Base-by-base conservation (phyloP, 1,140 invertebrate species). In the Drosophila lacteicornis region DNA sequence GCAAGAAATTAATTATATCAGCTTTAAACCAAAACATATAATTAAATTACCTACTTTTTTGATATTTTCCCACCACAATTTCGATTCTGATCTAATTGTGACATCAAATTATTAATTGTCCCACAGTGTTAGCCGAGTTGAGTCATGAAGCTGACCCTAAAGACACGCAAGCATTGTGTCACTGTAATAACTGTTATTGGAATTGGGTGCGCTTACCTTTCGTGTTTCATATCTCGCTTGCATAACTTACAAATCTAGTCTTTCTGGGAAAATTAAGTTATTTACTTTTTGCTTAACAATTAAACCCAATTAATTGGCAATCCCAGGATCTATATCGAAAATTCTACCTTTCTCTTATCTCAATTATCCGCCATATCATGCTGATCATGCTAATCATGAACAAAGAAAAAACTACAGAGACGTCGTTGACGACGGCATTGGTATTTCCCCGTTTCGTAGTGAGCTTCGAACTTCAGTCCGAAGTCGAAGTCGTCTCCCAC, bases 151-250 rank as follows among this genome's bases (percentile, higher is more conserved):
- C 38, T 75, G 42, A 63, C 58, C 40, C 42, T 40, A 46, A 56
- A 56, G 50, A n/a, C 71, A 75, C 70, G 69, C 71, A 60, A 75
- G 22, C 68, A 67, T 81, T 77, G 51, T 57, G 79, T 78, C 63
- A 56, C 19, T 56, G 22, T 85, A 87, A 86, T 87, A 67, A 79
- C 83, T 47, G 60, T 74, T 69, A 86, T 87, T 88, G 12, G 33
- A 15, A 53, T 57, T 12, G 27, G 66, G 69, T 61, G 43, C 42
- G 53, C 17, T 79, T 63, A 49, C 30, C 80, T 76, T 68, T 82
- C 83, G 83, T 87, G 82, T 75, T 65, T 55, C 55, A 59, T 65
- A 79, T 79, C 53, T 40, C 27, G 42, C 51, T 84, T 85, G 45
- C 55, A 69, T 67, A 71, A 79, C 61, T 38, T 11, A 55, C n/a